A percentile compares a stretch with the other conserved stretches of the same genome.
These are phyloP conservation scores for Diaperis boleti DNA, from an alignment of 2,888 invertebrate species.

Conservation along the genomic window DNA sequence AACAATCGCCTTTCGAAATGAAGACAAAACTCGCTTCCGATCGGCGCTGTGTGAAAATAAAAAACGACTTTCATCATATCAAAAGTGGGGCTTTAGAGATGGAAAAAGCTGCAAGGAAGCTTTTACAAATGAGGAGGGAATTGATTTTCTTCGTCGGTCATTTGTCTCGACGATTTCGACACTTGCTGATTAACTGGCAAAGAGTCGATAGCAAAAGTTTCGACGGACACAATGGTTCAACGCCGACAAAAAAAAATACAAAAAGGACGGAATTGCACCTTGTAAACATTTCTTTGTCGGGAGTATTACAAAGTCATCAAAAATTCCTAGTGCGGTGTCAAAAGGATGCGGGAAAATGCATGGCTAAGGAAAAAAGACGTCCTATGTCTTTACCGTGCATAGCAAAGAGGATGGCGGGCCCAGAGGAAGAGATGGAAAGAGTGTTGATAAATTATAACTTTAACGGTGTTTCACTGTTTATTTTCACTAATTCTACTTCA, in stretches of 20 bases:
- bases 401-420: too few relatives aligned
- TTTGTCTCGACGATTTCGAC: slow-evolving; percentile 58
- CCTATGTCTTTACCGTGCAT: background rate
- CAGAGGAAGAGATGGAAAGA: too few relatives aligned
- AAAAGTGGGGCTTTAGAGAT: slow-evolving; percentile 41
- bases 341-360: background rate
- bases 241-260: slow-evolving; percentile 44
- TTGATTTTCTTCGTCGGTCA: slow-evolving; percentile 62
- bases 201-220: slow-evolving; percentile 57
- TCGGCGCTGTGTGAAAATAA: slow-evolving; percentile 37
- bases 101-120: slow-evolving; percentile 45
- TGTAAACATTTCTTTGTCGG: background rate
- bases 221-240: slow-evolving; percentile 49
- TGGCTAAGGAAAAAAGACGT: background rate
- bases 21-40: slow-evolving; percentile 25
- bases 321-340: background rate
- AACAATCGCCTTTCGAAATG: slow-evolving; percentile 10
- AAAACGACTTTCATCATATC: slow-evolving; percentile 32
- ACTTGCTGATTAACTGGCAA: slow-evolving; percentile 57
- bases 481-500: too few relatives aligned
- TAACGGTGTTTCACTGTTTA: too few relatives aligned
- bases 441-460: too few relatives aligned
- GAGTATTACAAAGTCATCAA: background rate
- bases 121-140: slow-evolving; percentile 59
- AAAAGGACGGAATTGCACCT: slow-evolving; percentile 9